phyloP scores from a whole-genome alignment of 2,797 vertebrate genomes.

The Gymnoscopelus braueri region DNA sequence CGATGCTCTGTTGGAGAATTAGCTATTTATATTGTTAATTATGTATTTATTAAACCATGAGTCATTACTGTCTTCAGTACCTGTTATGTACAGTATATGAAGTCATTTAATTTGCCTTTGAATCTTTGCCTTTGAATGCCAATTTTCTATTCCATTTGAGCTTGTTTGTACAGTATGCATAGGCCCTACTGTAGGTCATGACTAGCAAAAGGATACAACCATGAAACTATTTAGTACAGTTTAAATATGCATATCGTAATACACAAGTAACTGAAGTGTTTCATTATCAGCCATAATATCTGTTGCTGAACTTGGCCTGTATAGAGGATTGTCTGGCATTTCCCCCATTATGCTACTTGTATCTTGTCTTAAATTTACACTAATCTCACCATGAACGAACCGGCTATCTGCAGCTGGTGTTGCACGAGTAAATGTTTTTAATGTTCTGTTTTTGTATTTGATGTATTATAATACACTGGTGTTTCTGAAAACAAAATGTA shows the following conservation, averaged over 20 bases:
- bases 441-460: too few relatives aligned
- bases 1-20: constrained; percentile 34
- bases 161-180: constrained; percentile 20
- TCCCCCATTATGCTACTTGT: too few relatives aligned
- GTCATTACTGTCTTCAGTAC: constrained; percentile 24
- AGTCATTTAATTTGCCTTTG: constrained; percentile 2
- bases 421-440: background rate
- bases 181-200: background rate
- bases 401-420: constrained; percentile 26
- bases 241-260: background rate
- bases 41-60: constrained; percentile 48
- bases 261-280: constrained; percentile 14
- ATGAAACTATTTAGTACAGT: background rate
- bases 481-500: too few relatives aligned
- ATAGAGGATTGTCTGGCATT: too few relatives aligned
- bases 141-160: constrained; percentile 9
- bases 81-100: constrained; percentile 10
- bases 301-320: constrained; percentile 1
- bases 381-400: background rate
- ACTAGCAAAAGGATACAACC: constrained; percentile 17
- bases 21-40: constrained; percentile 42
- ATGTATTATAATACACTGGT: too few relatives aligned
- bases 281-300: background rate
- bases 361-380: constrained; percentile 27
- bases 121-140: constrained; percentile 12